Percentiles rank a stretch among this genome's conserved stretches.
Evolutionary conservation across 2,113 vertebrate species (phyloP).

Genomic region (Caretta caretta): DNA sequence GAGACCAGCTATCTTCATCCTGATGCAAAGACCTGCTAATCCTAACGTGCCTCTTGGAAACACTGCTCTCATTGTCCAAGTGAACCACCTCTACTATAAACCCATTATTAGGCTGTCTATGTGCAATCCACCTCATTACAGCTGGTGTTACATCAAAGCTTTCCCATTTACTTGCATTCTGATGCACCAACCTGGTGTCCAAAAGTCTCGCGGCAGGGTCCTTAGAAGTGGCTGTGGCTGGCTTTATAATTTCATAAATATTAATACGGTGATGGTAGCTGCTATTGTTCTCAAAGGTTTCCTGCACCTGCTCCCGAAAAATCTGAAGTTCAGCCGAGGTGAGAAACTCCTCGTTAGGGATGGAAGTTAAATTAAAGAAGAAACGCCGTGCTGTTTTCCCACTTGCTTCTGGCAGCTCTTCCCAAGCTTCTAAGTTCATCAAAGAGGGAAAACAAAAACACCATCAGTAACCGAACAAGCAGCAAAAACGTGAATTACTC

Average conservation of each 20-base stretch:
- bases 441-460: conserved; percentile 23
- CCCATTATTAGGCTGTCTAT: conserved; percentile 91
- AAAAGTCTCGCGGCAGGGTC: conserved; percentile 93
- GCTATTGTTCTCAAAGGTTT: conserved; percentile 76
- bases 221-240: conserved; percentile 75
- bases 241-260: conserved; percentile 97
- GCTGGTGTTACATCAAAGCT: conserved; percentile 97
- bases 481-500: neutral
- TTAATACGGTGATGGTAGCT: conserved; percentile 94
- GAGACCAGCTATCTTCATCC: conserved; percentile 92
- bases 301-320: conserved; percentile 92
- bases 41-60: conserved; percentile 90
- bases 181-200: conserved; percentile 95
- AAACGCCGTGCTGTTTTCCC: conserved; percentile 93
- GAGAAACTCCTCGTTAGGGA: conserved; percentile 92
- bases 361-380: conserved; percentile 96
- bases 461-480: conserved; percentile 52
- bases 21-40: conserved; percentile 96
- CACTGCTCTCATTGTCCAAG: conserved; percentile 80
- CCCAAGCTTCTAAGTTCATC: conserved; percentile 88
- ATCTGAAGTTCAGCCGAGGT: conserved; percentile 96
- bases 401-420: conserved; percentile 90
- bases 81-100: conserved; percentile 96
- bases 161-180: conserved; percentile 95
- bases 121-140: conserved; percentile 92